Base-by-base conservation (phyloP, 1,140 invertebrate species). In the Acromyrmex charruanus region DNA sequence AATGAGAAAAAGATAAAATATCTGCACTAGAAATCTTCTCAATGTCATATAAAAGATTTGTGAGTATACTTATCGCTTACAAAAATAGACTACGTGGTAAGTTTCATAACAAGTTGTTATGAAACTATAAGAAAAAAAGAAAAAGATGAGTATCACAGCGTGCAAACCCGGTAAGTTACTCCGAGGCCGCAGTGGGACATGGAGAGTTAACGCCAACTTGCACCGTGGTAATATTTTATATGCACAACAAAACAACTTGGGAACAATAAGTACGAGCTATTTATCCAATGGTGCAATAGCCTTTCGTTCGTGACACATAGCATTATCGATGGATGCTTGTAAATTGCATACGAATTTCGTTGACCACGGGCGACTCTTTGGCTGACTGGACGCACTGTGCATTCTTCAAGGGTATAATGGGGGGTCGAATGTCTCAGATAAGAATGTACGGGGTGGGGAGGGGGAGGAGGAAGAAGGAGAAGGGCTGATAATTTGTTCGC, bases 281-380 rank as follows among this genome's bases (percentile, higher is more conserved):
- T 84, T 84, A 58, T 84, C 58, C 69, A 25, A 16, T 35, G 25
- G 6, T 35, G 55, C 69, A 84, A 84, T 84, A 84, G 63, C 44
- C 69, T 75, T 84, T 84, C 55, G 80, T 14, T 74, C 55, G 69
- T 69, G 55, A 84, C 55, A 72, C 80, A 63, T 59, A 51, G 39
- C 69, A 84, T 84, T 75, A 84, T 84, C 84, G 72, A 85, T 77
- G 74, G 63, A 66, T 68, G 74, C 31, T 77, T 79, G 63, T 80
- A 80, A 85, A 85, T 77, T 66, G 74, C 61, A 79, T 65, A 87
- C 89, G 87, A 80, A 88, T 90, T 90, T 59, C 55, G 89, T 91
- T 90, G 91, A 91, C 85, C 89, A 66, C 85, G 86, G 77, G 74
- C 68, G 80, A 74, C 28, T 44, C 44, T 65, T 49, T 53, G 14